These are phyloP conservation scores for Plutomurus gul DNA, from an alignment of 1,140 invertebrate genomes.

Conservation along the genomic window DNA sequence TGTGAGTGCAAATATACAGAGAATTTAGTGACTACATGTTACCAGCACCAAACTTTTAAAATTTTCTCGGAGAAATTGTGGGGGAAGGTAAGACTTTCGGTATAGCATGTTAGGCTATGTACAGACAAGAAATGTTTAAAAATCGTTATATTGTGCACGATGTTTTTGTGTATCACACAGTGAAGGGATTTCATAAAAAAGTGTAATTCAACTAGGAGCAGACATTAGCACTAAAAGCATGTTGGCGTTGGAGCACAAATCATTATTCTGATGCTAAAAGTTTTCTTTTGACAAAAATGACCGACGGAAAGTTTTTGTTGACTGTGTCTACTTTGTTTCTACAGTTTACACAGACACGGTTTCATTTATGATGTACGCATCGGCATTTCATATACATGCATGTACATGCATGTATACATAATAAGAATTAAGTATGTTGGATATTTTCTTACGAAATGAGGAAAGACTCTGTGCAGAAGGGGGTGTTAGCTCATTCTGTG, in stretches of 20 bases:
- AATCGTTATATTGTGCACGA: too few relatives aligned
- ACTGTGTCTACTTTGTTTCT: background rate
- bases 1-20: too few relatives aligned
- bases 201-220: constrained; percentile 16
- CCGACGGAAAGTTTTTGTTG: constrained; percentile 19
- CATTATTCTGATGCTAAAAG: constrained; percentile 29
- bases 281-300: constrained; percentile 30
- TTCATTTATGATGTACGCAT: background rate
- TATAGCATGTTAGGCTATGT: too few relatives aligned
- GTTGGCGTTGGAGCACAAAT: constrained; percentile 20
- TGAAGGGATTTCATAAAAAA: background rate
- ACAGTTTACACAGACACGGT: background rate
- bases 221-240: constrained; percentile 18
- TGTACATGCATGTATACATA: background rate
- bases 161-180: background rate
- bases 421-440: constrained; percentile 6
- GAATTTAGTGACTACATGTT: too few relatives aligned
- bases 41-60: too few relatives aligned
- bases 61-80: too few relatives aligned
- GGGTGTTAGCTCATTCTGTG: background rate
- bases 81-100: too few relatives aligned
- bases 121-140: too few relatives aligned
- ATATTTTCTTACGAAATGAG: too few relatives aligned
- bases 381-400: background rate
- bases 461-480: too few relatives aligned